phyloP scores from a whole-genome alignment of 2,797 vertebrate genomes.

The Cirrhinus mrigala region DNA sequence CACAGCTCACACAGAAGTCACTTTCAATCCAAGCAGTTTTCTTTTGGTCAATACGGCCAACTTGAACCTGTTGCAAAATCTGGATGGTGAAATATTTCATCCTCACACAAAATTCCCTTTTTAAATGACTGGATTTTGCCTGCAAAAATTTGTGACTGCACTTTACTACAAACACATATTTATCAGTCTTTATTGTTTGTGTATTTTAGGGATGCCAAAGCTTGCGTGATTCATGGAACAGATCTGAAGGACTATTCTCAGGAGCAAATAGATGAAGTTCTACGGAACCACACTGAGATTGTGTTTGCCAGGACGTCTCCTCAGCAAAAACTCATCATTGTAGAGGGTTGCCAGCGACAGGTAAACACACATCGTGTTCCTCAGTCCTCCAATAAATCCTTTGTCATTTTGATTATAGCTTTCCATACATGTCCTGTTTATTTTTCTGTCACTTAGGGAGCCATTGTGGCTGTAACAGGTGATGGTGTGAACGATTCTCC shows the following conservation, averaged over 20 bases:
- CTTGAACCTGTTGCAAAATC: neutral
- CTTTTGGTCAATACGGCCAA: neutral
- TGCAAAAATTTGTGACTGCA: neutral
- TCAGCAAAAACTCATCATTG: constrained; percentile 93
- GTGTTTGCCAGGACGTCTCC: constrained; percentile 93
- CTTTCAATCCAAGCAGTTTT: neutral
- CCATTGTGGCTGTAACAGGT: constrained; percentile 93
- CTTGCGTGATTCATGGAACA: constrained; percentile 91
- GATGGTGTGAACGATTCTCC: constrained; percentile 95
- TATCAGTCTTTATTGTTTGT: constrained; percentile 40
- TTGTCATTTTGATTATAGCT: neutral
- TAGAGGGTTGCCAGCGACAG: constrained; percentile 93
- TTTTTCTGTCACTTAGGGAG: constrained; percentile 78
- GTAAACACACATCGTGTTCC: constrained; percentile 65
- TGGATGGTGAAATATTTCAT: neutral
- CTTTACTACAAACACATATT: neutral
- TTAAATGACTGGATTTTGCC: neutral
- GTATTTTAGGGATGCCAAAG: constrained; percentile 88
- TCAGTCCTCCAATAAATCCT: neutral
- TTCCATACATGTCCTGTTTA: constrained; percentile 6
- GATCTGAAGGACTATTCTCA: constrained; percentile 90
- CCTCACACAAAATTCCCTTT: neutral
- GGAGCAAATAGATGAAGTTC: constrained; percentile 91
- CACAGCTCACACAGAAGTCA: neutral
- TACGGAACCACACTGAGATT: constrained; percentile 93